Percentiles rank a stretch among this genome's conserved stretches.
phyloP scores from a whole-genome alignment of 2,888 invertebrate species.

The Sarcophaga rosellei region DNA sequence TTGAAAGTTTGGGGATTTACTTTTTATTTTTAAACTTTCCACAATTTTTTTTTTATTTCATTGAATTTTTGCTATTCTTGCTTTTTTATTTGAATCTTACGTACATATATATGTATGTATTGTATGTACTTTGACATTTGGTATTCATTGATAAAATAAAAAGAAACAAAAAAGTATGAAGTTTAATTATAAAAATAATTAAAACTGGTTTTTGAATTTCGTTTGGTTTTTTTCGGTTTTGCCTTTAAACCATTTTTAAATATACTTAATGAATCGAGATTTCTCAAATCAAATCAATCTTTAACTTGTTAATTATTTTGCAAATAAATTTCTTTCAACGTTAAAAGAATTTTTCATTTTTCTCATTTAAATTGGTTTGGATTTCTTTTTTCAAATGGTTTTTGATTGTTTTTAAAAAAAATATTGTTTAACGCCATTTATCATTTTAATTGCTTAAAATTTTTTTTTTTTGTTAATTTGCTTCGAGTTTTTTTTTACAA shows the following conservation, averaged over 20 bases:
- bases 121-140: neutral
- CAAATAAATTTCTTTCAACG: neutral
- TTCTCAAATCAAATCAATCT: neutral
- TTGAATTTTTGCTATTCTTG: neutral
- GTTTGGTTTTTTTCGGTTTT: neutral
- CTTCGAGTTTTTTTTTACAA: neutral
- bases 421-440: neutral
- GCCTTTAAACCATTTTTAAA: neutral
- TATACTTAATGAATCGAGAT: neutral
- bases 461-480: neutral
- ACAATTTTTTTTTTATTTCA: slow-evolving; percentile 16
- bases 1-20: slow-evolving; percentile 47
- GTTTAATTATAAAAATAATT: slow-evolving; percentile 2
- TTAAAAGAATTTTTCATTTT: slow-evolving; percentile 16
- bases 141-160: neutral
- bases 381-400: neutral
- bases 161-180: neutral
- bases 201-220: slow-evolving; percentile 31
- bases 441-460: neutral
- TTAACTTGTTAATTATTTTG: slow-evolving; percentile 5
- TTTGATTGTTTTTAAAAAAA: neutral
- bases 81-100: neutral
- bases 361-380: neutral
- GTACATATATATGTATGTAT: neutral
- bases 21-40: slow-evolving; percentile 6